Base-by-base conservation (phyloP, 2,797 vertebrate species). In the Darevskia nairensis region DNA sequence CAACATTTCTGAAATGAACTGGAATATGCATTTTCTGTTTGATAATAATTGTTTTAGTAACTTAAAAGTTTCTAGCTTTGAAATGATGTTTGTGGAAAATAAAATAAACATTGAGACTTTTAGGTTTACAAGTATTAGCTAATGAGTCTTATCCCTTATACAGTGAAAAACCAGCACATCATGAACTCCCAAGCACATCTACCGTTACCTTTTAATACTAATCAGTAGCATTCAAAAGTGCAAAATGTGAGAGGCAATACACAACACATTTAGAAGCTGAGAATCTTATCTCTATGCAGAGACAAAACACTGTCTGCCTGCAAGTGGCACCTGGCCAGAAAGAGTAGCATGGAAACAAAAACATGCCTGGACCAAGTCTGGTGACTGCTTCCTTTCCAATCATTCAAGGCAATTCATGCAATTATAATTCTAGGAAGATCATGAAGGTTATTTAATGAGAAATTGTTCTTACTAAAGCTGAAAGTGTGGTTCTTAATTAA, bases 1-100 rank as follows among this genome's bases (percentile, higher is more conserved):
- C 29, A 82, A 87, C 59, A 84, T 75, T 89, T 86, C 23, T 72
- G 8, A 23, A 86, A 89, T 21, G 11, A 6, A 84, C 25, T 44
- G 29, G 50, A 19, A 59, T 8, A 17, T 35, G 6, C 17, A 59
- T 23, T n/a, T 61, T 25, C 46, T 8, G 17, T 35, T 21, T 21
- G 10, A 72, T 13, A 68, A 46, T 35, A 86, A 77, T 0, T 1
- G 44, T 32, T 79, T 74, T 50, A 15, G 21, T 23, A 59, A 50
- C 27, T 6, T 41, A 21, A 55, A 82, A 23, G 82, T 85, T 11
- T n/a, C 27, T 35, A 81, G 25, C 15, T 86, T 61, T 76, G 44
- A 90, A 92, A 89, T 5, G 0, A 0, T 19, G 59, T 15, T 80
- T 74, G 2, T 59, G 25, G 32, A 76, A 75, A 66, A 41, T 0